Evolutionary conservation across 2,113 vertebrate species (phyloP).

Genomic region (Triplophysa tibetana): DNA sequence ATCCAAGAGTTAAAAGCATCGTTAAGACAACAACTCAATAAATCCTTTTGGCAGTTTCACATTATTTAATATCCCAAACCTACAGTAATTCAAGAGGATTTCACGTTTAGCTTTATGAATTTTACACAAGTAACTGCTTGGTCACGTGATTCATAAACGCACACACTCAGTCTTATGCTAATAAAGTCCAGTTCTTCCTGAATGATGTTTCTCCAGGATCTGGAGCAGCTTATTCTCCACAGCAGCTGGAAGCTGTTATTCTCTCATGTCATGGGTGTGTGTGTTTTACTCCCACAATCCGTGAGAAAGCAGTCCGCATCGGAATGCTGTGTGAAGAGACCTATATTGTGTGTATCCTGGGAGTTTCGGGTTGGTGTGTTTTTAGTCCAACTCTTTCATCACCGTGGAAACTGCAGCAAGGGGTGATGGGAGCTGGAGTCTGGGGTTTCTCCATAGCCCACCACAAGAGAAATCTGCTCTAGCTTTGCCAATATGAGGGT

Average conservation of each 20-base stretch:
- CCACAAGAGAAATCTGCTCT: slow-evolving; percentile 24
- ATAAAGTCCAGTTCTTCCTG: slow-evolving; percentile 42
- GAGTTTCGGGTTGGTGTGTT: slow-evolving; percentile 35
- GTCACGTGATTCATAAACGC: background rate
- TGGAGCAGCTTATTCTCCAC: slow-evolving; percentile 29
- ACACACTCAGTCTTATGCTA: background rate
- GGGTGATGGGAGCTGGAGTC: slow-evolving; percentile 37
- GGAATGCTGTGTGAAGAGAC: slow-evolving; percentile 35
- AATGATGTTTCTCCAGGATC: slow-evolving; percentile 40
- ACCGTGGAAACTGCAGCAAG: slow-evolving; percentile 34
- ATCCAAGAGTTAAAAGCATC: no score
- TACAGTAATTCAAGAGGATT: no score
- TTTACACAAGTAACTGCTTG: background rate
- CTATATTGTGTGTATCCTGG: slow-evolving; percentile 22
- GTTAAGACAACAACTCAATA: no score
- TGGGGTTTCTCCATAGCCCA: slow-evolving; percentile 34
- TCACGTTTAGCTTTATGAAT: no score
- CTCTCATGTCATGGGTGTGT: slow-evolving; percentile 44
- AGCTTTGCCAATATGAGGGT: slow-evolving; percentile 4
- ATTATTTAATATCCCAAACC: no score
- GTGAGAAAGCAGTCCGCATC: slow-evolving; percentile 44
- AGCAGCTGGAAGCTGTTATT: slow-evolving; percentile 53
- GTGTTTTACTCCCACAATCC: slow-evolving; percentile 37
- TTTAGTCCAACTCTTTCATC: slow-evolving; percentile 34
- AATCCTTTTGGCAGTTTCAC: no score